Percentiles rank a stretch among this genome's conserved stretches.
Evolutionary conservation across 2,888 invertebrate genomes (phyloP).

Genomic region (Cheilosia impressa): DNA sequence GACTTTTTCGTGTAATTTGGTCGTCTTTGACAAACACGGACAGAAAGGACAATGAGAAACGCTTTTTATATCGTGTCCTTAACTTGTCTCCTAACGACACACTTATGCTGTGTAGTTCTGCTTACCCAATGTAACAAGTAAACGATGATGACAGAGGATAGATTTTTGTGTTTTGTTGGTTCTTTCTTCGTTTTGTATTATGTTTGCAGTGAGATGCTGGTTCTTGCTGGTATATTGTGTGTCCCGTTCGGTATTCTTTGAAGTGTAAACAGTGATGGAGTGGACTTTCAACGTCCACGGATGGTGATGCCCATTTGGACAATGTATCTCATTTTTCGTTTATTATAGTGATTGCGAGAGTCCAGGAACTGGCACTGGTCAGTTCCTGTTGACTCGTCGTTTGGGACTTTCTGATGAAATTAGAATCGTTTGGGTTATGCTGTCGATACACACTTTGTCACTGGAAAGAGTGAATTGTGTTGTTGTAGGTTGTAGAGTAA

Average conservation of each 20-base stretch:
- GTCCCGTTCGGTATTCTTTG: slow-evolving; percentile 46
- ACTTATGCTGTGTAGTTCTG: slow-evolving; percentile 55
- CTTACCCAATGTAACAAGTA: slow-evolving; percentile 63
- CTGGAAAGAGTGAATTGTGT: not conserved
- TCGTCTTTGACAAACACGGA: slow-evolving; percentile 54
- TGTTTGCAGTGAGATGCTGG: slow-evolving; percentile 15
- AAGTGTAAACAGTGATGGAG: slow-evolving; percentile 58
- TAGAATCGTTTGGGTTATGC: slow-evolving; percentile 20
- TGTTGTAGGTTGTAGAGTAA: not conserved
- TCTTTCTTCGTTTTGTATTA: slow-evolving; percentile 1
- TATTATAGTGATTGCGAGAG: slow-evolving; percentile 53
- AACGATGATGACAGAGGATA: slow-evolving; percentile 59
- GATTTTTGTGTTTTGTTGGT: slow-evolving; percentile 15
- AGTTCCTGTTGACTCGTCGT: slow-evolving; percentile 35
- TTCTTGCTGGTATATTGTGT: slow-evolving; percentile 23
- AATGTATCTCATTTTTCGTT: slow-evolving; percentile 57
- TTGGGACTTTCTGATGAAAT: slow-evolving; percentile 24
- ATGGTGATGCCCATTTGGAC: slow-evolving; percentile 49
- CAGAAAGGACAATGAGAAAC: slow-evolving; percentile 7
- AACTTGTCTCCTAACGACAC: slow-evolving; percentile 52
- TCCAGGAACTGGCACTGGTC: too few relatives aligned
- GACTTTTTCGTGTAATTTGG: slow-evolving; percentile 42
- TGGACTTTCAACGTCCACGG: slow-evolving; percentile 47
- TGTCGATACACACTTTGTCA: slow-evolving; percentile 17
- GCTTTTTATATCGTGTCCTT: slow-evolving; percentile 41